phyloP scores from a whole-genome alignment of 2,113 vertebrate genomes.

The Erpornis zantholeuca region DNA sequence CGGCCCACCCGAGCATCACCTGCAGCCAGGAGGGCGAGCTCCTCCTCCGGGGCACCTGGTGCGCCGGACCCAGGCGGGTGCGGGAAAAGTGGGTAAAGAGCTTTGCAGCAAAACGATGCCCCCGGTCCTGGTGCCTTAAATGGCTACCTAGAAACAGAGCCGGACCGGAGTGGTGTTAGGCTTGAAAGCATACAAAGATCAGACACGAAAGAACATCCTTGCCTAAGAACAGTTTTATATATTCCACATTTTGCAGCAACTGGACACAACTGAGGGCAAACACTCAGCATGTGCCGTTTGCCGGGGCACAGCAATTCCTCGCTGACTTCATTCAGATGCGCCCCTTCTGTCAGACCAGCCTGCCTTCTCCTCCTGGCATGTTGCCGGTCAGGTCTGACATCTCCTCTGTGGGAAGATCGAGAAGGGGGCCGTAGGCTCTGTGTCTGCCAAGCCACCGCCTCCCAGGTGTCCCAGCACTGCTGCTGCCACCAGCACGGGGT shows the following conservation, averaged over 20 bases:
- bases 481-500: rapidly evolving
- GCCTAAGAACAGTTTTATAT: neutral
- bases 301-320: neutral
- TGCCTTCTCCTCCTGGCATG: neutral
- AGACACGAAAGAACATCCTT: neutral
- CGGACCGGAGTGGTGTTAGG: neutral
- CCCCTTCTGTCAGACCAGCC: neutral
- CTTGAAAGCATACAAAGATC: neutral
- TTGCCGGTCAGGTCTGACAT: neutral
- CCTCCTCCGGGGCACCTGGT: neutral
- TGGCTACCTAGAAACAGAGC: neutral
- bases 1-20: neutral
- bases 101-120: rapidly evolving
- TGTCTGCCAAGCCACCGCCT: neutral
- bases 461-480: neutral
- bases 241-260: neutral
- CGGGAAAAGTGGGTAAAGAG: neutral
- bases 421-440: rapidly evolving
- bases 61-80: neutral
- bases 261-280: neutral
- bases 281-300: rapidly evolving
- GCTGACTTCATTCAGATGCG: neutral
- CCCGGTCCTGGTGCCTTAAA: neutral
- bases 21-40: neutral
- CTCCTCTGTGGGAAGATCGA: rapidly evolving